Evolutionary conservation across 2,888 invertebrate genomes (phyloP), one percentile per base, ranked within the genome.

Genomic region (Cybosia mesomella): DNA sequence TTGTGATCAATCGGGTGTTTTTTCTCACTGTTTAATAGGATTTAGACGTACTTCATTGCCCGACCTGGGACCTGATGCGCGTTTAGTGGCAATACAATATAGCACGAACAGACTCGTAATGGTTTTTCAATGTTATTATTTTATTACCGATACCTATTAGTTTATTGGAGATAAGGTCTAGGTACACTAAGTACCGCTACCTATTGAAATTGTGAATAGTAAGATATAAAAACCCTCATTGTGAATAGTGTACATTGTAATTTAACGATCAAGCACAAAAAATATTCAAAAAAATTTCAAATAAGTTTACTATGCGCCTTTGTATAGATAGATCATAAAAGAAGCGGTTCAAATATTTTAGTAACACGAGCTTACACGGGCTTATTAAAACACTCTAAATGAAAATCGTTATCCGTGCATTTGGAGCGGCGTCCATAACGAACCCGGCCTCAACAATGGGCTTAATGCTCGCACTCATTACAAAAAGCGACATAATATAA

Each of bases 401-500:
- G 91, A 94, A 93, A 94, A 94, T 94, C 93, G 93, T 94, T 94
- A 94, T 91, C 92, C 91, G 87, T 88, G 89, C 89, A 90, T 93
- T 93, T 90, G 87, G 90, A 92, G 92, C 94, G 91, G 92, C 92
- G 91, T 92, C 93, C 93, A 93, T 94, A 93, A 93, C 92, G 92
- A 91, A 92, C 92, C 90, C 89, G 89, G 91, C 90, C 86, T 94
- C 94, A 93, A 95, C 94, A 95, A 94, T 94, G 91, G 94, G 92
- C 94, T 95, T 94, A 95, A 92, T 92, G 93, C 93, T 91, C 92
- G 91, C 90, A 93, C 94, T 94, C 92, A 95, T 94, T 94, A 95
- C 94, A 94, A 95, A 92, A 94, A 94, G 93, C 94, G 92, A 93
- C 93, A 93, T 93, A 94, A 94, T 93, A 92, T 93, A 94, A 92